These are phyloP conservation scores for Enteromius fasciolatus DNA, from an alignment of 2,797 vertebrate genomes.

Conservation along the genomic window DNA sequence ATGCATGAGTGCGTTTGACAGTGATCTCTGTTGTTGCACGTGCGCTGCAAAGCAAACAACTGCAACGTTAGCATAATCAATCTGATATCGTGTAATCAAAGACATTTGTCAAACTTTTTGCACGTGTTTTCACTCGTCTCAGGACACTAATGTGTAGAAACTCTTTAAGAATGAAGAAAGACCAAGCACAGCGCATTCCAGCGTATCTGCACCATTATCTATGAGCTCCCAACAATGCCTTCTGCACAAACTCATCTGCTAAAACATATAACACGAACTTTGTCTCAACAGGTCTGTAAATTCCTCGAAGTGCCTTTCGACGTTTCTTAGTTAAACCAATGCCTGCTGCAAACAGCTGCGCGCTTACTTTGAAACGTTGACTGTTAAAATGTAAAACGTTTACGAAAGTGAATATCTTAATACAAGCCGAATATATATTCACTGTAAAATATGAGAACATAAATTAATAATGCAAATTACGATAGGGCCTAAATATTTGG, in stretches of 20 bases:
- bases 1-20: not conserved
- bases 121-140: not conserved
- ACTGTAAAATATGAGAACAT: not conserved
- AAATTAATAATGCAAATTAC: too few species aligned
- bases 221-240: not conserved
- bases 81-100: not conserved
- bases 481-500: too few species aligned
- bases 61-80: not conserved
- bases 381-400: not conserved
- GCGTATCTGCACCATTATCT: not conserved
- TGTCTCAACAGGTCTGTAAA: slow-evolving; percentile 23
- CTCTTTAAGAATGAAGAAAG: not conserved
- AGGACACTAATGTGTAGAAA: not conserved
- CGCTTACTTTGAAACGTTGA: too few species aligned
- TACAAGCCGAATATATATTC: not conserved
- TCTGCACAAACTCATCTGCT: not conserved
- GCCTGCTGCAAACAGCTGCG: not conserved
- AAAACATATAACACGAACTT: not conserved
- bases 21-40: not conserved
- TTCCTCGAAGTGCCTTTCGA: slow-evolving; percentile 1
- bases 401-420: too few species aligned
- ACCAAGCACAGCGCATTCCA: not conserved
- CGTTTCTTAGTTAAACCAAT: not conserved
- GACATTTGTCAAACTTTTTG: not conserved
- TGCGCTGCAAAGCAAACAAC: slow-evolving; percentile 7